Evolutionary conservation across 2,797 vertebrate species (phyloP).

Genomic region (Anas acuta): DNA sequence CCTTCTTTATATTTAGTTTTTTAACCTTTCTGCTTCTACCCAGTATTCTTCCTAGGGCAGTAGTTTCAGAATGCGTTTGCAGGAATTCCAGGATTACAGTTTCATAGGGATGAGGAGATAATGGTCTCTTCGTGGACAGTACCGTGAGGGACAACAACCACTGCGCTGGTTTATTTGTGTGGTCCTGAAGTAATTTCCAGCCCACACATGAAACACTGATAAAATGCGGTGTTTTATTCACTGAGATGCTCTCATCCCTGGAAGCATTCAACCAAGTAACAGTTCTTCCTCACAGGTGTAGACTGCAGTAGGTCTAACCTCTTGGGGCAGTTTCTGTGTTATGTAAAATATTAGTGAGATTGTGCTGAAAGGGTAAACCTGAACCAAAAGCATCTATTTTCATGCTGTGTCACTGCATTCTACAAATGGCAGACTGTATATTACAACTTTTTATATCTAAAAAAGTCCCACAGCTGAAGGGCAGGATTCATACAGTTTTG

Average conservation of each 20-base stretch:
- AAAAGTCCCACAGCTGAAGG: neutral
- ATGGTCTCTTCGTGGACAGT: neutral
- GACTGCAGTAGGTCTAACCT: neutral
- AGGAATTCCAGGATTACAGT: neutral
- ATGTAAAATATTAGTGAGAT: neutral
- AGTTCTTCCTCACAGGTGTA: neutral
- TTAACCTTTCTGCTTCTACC: neutral
- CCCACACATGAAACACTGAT: neutral
- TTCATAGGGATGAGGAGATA: neutral
- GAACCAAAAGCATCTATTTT: neutral
- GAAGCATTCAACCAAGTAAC: neutral
- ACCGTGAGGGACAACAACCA: neutral
- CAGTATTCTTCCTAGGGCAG: neutral
- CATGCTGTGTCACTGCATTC: neutral
- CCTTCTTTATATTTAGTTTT: neutral
- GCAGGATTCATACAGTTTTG: neutral
- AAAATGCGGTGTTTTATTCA: neutral
- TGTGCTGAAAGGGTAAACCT: neutral
- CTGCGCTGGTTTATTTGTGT: neutral
- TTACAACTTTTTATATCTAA: neutral
- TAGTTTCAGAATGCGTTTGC: neutral
- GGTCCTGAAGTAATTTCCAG: neutral
- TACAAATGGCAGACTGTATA: neutral
- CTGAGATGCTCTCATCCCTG: neutral
- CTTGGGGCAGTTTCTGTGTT: neutral